Base-by-base conservation (phyloP, 2,113 vertebrate genomes). In the Martes martes region DNA sequence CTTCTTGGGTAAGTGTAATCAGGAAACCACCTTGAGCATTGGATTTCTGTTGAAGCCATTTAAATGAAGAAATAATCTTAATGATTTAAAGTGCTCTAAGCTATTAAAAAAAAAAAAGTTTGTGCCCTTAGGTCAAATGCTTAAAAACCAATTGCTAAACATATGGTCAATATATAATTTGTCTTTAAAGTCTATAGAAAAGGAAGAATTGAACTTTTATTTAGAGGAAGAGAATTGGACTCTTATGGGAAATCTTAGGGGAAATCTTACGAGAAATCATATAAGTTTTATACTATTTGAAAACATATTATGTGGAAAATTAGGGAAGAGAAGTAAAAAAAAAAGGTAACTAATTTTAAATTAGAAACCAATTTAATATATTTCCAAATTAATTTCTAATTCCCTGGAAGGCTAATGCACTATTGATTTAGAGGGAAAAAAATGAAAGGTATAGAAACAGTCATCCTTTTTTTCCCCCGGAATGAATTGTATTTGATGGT, bases 301-400 rank as follows among this genome's bases (percentile, higher is more conserved):
- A 91, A 79, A 65, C n/a, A 74, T 31, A 67, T 21, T 15, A n/a
- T 92, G 4, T 63, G 65, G n/a, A 11, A 81, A 59, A 89, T 82
- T 73, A 39, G 2, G 13, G 5, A n/a, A 91, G 55, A 94, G 45
- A 95, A 97, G 81, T 52, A 14, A 97, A 93, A 94, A 80, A 95
- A 33, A 98, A 95, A 76, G 26, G 83, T 59, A 97, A 50, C 91
- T 97, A 71, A 87, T 73, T 86, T 98, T 92, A 84, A 89, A 97
- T 97, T 87, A 85, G 36, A 95, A 36, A 87, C 47, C 87, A 98
- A 89, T 96, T 98, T 98, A 98, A 94, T 98, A 86, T 83, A 93
- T 97, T 73, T 74, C 93, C 91, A 95, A 79, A 97, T 95, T 89
- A 98, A 96, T 89, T 98, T 96, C 50, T 92, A 97, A 97, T 98